These are phyloP conservation scores for Tenthredo mesomela DNA, from an alignment of 2,888 invertebrate species.

Conservation along the genomic window DNA sequence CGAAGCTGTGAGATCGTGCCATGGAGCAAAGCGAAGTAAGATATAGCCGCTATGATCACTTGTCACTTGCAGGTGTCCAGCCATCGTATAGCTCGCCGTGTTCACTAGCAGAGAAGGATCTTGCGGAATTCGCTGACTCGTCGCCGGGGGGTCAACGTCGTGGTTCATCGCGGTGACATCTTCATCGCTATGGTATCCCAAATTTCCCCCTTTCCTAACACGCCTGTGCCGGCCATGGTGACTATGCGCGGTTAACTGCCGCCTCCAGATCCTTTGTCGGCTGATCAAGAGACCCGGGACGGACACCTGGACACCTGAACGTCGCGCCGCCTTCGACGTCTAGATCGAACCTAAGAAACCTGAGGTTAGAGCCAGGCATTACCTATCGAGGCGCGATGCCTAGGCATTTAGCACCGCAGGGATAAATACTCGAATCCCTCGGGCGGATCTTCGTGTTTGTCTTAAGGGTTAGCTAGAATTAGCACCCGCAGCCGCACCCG, in stretches of 20 bases:
- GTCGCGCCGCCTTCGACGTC: conserved; percentile 45
- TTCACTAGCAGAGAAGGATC: conserved; percentile 41
- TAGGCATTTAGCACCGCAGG: conserved; percentile 38
- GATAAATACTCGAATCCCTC: conserved; percentile 40
- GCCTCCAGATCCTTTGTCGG: conserved; percentile 60
- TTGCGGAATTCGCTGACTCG: conserved; percentile 72
- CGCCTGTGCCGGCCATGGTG: conserved; percentile 16
- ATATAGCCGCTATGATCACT: conserved; percentile 32
- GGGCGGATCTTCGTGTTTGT: conserved; percentile 53
- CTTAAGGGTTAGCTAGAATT: conserved; percentile 58
- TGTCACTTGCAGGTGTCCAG: conserved; percentile 48
- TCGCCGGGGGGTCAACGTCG: conserved; percentile 61
- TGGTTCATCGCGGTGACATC: conserved; percentile 68
- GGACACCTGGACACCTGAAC: conserved; percentile 57
- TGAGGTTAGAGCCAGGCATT: conserved; percentile 7
- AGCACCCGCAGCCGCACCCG: conserved; percentile 55
- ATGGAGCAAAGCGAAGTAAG: conserved; percentile 13
- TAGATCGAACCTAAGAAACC: conserved; percentile 23
- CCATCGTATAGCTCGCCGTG: background rate
- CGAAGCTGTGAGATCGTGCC: background rate
- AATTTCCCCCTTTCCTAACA: conserved; percentile 11
- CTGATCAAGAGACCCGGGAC: conserved; percentile 57
- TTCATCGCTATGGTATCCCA: conserved; percentile 61
- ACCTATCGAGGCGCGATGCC: conserved; percentile 36
- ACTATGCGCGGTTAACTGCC: conserved; percentile 37